Evolutionary conservation across 2,888 invertebrate species (phyloP).

Genomic region (Tetranychus piercei): DNA sequence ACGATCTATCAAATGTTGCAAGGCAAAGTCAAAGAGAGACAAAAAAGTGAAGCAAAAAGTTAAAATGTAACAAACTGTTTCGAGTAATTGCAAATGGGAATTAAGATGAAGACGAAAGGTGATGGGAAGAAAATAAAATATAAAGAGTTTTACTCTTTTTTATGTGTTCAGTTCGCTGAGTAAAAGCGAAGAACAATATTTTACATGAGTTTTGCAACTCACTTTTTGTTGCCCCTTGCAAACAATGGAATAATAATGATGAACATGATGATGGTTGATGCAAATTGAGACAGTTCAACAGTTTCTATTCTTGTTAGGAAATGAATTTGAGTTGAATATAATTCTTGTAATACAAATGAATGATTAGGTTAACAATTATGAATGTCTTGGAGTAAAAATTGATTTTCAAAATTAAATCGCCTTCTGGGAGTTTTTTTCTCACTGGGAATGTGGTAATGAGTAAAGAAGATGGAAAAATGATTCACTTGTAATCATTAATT

Average conservation of each 20-base stretch:
- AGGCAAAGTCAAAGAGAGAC: background rate
- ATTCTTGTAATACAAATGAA: background rate
- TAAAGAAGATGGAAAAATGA: too few relatives aligned
- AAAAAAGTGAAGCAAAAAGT: background rate
- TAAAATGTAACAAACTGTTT: background rate
- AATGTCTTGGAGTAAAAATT: background rate
- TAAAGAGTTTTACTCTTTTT: background rate
- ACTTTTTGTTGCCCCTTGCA: too few relatives aligned
- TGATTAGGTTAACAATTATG: background rate
- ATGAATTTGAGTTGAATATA: background rate
- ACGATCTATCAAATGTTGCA: background rate
- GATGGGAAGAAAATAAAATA: background rate
- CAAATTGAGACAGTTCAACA: background rate
- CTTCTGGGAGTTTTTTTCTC: background rate
- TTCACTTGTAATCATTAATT: too few relatives aligned
- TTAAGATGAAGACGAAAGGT: background rate
- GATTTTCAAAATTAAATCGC: background rate
- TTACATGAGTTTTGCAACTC: too few relatives aligned
- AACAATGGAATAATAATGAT: too few relatives aligned
- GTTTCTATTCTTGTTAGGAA: background rate
- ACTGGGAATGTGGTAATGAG: too few relatives aligned
- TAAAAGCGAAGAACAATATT: background rate
- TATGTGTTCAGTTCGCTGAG: background rate
- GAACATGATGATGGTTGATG: background rate
- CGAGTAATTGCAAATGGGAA: background rate